Base-by-base conservation (phyloP, 2,888 invertebrate species). In the Carabus problematicus region DNA sequence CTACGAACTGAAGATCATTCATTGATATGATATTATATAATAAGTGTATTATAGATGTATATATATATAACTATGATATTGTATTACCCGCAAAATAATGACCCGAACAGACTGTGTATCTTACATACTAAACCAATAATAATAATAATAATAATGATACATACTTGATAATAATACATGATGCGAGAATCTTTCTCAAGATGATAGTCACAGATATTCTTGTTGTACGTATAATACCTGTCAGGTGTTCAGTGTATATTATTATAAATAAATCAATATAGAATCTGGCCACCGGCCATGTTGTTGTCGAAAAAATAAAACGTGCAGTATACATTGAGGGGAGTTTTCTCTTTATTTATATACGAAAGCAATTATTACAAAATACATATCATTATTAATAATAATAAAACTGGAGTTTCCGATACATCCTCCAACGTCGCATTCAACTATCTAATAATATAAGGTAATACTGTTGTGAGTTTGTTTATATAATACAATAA, bases 11-110 rank as follows among this genome's bases (percentile, higher is more conserved):
- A 29, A 29, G 6, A 29, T 29, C 29, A 29, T 29, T 29, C 3
- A 29, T 29, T 29, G 29, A 29, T 6, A 29, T 29, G 29, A 29
- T 29, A 56, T 74, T 61, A 73, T 75, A 72, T 71, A 73, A 72
- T 74, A 75, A 75, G 74, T 76, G 76, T 75, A 75, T 72, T 73
- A 75, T 72, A 72, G 62, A 69, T 69, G 69, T 69, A 69, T 62
- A 69, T 67, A 67, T n/a, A n/a, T n/a, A n/a, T n/a, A n/a, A n/a
- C n/a, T n/a, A n/a, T 77, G 18, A 76, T 78, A 72, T 75, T 29
- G 29, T 29, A 29, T 29, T 3, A 76, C 64, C 70, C 64, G 64
- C 70, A 64, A 54, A 29, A 29, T 29, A 6, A 43, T 52, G 29
- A 58, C 55, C 64, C 64, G 60, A 54, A 60, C 64, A 64, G 64